Evolutionary conservation across 2,113 vertebrate species (phyloP).

Genomic region (Prietella phreatophila): DNA sequence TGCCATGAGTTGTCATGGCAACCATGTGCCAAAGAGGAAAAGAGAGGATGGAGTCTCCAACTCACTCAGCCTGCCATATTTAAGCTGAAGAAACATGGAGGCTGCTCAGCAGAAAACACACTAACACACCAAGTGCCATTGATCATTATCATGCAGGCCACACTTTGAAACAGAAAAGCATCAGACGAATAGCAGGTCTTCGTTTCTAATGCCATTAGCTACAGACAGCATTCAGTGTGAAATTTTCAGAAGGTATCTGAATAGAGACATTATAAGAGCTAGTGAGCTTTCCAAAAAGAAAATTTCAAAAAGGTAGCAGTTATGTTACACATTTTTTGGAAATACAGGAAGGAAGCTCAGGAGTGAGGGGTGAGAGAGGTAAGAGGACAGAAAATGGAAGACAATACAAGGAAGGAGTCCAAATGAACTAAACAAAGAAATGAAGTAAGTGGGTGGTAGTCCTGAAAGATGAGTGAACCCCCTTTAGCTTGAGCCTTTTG

Average conservation of each 20-base stretch:
- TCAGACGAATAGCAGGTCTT: slow-evolving; percentile 37
- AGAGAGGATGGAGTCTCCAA: slow-evolving; percentile 57
- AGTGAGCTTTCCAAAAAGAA: not conserved
- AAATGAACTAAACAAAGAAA: slow-evolving; percentile 35
- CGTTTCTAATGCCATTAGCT: slow-evolving; percentile 18
- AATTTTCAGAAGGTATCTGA: slow-evolving; percentile 31
- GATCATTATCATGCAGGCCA: slow-evolving; percentile 34
- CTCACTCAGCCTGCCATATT: slow-evolving; percentile 61
- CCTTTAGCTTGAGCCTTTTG: slow-evolving; percentile 3
- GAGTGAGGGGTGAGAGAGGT: slow-evolving; percentile 45
- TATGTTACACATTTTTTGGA: no score
- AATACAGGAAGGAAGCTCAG: slow-evolving; percentile 50
- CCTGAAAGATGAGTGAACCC: slow-evolving; percentile 25
- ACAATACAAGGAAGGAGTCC: slow-evolving; percentile 41
- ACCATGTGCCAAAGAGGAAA: slow-evolving; percentile 47
- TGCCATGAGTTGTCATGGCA: slow-evolving; percentile 51
- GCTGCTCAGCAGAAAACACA: slow-evolving; percentile 31
- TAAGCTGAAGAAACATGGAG: slow-evolving; percentile 49
- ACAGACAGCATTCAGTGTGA: slow-evolving; percentile 17
- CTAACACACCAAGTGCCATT: slow-evolving; percentile 30
- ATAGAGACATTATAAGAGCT: slow-evolving; percentile 56
- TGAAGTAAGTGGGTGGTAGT: slow-evolving; percentile 14
- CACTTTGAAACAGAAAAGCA: slow-evolving; percentile 25
- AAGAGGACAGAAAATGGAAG: slow-evolving; percentile 40
- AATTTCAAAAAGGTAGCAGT: slow-evolving; percentile 2